Conservation (phyloP, 2,113 vertebrate genomes). For the Aplodontia rufa region DNA sequence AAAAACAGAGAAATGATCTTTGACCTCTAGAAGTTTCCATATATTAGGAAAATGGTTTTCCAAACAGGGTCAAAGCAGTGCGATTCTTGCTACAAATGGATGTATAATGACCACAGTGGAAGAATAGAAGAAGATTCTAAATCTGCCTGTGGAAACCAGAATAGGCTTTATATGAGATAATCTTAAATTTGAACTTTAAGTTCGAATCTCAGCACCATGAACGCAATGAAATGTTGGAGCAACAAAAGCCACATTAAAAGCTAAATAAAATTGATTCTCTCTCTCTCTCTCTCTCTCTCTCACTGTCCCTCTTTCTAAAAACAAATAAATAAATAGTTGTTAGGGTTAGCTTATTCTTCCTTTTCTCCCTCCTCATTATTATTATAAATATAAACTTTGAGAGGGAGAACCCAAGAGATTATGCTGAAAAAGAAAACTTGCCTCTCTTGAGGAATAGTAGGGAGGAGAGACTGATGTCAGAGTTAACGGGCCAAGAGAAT, state of each 20-base stretch:
- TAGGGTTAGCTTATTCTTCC: background rate
- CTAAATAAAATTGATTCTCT: no score
- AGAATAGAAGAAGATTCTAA: background rate
- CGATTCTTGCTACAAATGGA: background rate
- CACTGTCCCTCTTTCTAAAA: no score
- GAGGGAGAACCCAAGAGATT: background rate
- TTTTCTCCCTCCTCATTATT: background rate
- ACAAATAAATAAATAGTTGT: background rate
- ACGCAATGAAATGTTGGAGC: no score
- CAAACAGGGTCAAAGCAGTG: background rate
- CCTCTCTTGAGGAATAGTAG: background rate
- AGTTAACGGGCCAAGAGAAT: background rate
- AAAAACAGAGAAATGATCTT: no score
- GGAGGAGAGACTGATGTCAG: background rate
- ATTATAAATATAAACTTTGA: background rate
- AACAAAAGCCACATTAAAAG: no score
- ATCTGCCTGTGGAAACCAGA: background rate
- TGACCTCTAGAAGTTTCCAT: background rate
- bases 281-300: no score
- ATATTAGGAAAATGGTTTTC: background rate
- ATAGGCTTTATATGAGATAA: background rate
- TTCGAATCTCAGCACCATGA: no score
- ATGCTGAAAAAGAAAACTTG: background rate
- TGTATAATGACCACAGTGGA: background rate
- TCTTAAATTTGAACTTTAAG: background rate